Evolutionary conservation across 2,797 vertebrate species (phyloP).

Genomic region (Sarcoramphus papa): DNA sequence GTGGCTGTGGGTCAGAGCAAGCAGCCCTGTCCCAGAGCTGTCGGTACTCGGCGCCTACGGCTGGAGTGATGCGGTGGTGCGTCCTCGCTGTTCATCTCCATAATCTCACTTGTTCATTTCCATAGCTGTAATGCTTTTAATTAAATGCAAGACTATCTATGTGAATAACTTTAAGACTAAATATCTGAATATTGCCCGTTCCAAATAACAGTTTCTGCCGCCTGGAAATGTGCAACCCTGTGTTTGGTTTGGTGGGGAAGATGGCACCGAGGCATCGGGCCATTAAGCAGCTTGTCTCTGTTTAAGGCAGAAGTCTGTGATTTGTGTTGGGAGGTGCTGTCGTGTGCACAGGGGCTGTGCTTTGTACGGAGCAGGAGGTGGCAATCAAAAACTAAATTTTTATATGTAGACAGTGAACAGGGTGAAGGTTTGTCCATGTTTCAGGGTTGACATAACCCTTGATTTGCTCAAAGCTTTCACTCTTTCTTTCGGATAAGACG

Average conservation of each 20-base stretch:
- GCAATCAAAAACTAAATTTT: background rate
- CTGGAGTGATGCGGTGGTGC: background rate
- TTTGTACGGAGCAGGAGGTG: background rate
- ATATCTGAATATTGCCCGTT: background rate
- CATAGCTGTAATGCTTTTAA: background rate
- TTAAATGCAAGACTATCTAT: background rate
- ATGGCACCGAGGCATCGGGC: rapidly evolving
- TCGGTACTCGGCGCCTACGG: rapidly evolving
- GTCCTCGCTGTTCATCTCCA: background rate
- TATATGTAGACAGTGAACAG: background rate
- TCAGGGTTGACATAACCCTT: background rate
- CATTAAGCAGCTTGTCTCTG: background rate
- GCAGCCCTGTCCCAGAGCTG: background rate
- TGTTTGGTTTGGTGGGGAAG: background rate
- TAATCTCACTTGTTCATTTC: background rate
- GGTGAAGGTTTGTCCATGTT: background rate
- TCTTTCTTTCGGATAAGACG: background rate
- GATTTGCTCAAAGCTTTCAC: background rate
- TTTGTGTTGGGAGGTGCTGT: background rate
- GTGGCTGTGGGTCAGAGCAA: background rate
- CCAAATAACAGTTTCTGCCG: background rate
- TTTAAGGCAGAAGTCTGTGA: background rate
- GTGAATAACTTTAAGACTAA: background rate
- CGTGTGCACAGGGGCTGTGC: background rate
- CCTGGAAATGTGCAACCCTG: background rate